Percentiles rank a stretch among this genome's conserved stretches.
Conservation (phyloP, 1,140 invertebrate genomes). For the Drosophila chauvacae region DNA sequence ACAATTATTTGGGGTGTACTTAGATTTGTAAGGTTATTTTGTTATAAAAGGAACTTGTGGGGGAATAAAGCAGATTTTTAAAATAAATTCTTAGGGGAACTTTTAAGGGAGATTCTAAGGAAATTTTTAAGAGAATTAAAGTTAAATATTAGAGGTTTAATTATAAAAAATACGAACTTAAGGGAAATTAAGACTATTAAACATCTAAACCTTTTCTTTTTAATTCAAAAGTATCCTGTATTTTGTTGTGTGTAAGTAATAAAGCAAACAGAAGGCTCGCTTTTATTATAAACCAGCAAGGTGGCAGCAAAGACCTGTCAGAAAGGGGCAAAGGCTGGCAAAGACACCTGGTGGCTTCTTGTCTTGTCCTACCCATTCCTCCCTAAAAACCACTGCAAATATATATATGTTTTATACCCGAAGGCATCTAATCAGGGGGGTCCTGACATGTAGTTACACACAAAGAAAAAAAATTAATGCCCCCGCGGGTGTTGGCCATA, state of each 20-base stretch:
- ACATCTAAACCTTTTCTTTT: too few relatives aligned
- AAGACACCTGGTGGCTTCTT: slow-evolving; percentile 35
- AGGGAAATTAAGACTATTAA: neutral
- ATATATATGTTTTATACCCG: slow-evolving; percentile 22
- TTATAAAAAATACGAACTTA: neutral
- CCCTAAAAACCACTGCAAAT: slow-evolving; percentile 48
- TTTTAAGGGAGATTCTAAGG: too few relatives aligned
- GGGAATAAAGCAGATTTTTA: too few relatives aligned
- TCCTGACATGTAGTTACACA: slow-evolving; percentile 5
- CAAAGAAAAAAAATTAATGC: slow-evolving; percentile 11
- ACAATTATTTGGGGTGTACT: neutral
- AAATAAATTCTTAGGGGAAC: too few relatives aligned
- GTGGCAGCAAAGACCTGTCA: neutral
- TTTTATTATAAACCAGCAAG: slow-evolving; percentile 64
- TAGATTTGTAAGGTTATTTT: neutral
- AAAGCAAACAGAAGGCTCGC: slow-evolving; percentile 63
- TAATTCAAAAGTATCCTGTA: too few relatives aligned
- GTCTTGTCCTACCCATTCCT: slow-evolving; percentile 17
- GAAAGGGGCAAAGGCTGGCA: slow-evolving; percentile 23
- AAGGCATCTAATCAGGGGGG: slow-evolving; percentile 55
- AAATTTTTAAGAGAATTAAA: neutral
- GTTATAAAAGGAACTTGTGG: too few relatives aligned
- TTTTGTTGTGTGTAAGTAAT: slow-evolving; percentile 53
- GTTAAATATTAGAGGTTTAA: neutral
- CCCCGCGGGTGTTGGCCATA: slow-evolving; percentile 39